Evolutionary conservation across 2,113 vertebrate species (phyloP), one percentile per base, ranked within the genome.

Genomic region (Pelmatolapia mariae): DNA sequence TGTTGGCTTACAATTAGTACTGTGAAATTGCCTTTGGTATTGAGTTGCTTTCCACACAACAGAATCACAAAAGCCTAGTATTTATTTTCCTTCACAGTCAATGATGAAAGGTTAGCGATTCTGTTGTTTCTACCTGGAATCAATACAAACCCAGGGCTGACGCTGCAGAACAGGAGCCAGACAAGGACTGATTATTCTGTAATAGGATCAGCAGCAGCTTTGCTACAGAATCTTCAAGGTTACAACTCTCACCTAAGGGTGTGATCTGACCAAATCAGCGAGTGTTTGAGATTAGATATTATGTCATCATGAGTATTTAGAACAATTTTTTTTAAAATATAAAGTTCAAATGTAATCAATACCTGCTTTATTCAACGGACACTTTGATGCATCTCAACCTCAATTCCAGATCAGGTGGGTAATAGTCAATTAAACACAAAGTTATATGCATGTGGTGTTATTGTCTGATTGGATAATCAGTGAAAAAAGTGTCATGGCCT

Each of bases 121-220:
- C 84, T 90, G 82, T 88, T 89, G 90, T 94, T 91, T 90, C 80
- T 81, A 92, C 87, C 87, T 83, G 63, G 52, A 89, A 95, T 94
- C 92, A n/a, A 95, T 94, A 50, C 50, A 45, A 66, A 90, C 33
- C 54, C 66, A 33, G 50, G 45, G 87, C 93, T 95, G 93, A 94
- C 29, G 9, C 80, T 85, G 95, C 92, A 92, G 81, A 93, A 90
- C 85, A 6, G 47, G 52, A 92, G 88, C 84, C 84, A 86, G 86
- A 89, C 85, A 13, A 31, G 19, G 87, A 95, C 95, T 88, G 82
- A 94, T 93, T 80, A 53, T 81, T 85, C 87, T 80, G 90, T 90
- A 88, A 93, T 92, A 88, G 86, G 88, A 93, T 94, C 90, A 95
- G 88, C 88, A 89, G 68, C 63, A 38, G 82, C 80, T 18, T 86